Evolutionary conservation across 1,140 invertebrate species (phyloP), one percentile per base, ranked within the genome.

Genomic region (Amyelois transitella): DNA sequence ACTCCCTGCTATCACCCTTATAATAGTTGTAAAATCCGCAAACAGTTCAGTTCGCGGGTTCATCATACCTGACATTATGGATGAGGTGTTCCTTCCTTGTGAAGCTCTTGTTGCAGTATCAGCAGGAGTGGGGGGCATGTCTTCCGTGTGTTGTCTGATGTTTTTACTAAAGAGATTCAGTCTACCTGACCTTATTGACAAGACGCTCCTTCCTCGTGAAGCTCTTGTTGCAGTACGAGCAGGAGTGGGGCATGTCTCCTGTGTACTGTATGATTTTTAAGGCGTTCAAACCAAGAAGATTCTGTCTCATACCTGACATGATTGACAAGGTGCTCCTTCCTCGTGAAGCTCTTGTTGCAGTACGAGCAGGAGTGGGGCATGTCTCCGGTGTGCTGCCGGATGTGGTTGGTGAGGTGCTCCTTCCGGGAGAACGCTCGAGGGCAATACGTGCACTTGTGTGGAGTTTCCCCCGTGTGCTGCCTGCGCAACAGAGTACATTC

Each of bases 391-490:
- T 92, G 91, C 66, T 92, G 91, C 7, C 92, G 88, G 51, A 94
- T 89, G 88, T 85, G 81, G 62, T 78, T 79, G 72, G 75, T 95
- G 91, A 93, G 89, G 72, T 93, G 91, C 81, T 92, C 94, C 91
- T 96, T 96, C 72, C 95, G 90, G 32, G 95, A 94, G 86, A 97
- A 97, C 51, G 94, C 94, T 85, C 96, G 96, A 44, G 93, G 92
- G 86, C 96, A 97, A 74, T 93, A 94, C 69, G 93, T 93, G 88
- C 96, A 97, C 83, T 94, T 93, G 84, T 94, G 94, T 49, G 94
- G 94, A 58, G 93, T 93, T 86, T 97, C 97, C 58, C 95, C 95
- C 17, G 94, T 96, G 82, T 97, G 95, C 77, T 91, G 91, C 78
- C 84, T 87, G 84, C 81, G 55, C 91, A 86, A 64, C 89, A 55